Percentiles rank a stretch among this genome's conserved stretches.
These are phyloP conservation scores for Lonchura striata DNA, from an alignment of 2,113 vertebrate species.

Conservation along the genomic window DNA sequence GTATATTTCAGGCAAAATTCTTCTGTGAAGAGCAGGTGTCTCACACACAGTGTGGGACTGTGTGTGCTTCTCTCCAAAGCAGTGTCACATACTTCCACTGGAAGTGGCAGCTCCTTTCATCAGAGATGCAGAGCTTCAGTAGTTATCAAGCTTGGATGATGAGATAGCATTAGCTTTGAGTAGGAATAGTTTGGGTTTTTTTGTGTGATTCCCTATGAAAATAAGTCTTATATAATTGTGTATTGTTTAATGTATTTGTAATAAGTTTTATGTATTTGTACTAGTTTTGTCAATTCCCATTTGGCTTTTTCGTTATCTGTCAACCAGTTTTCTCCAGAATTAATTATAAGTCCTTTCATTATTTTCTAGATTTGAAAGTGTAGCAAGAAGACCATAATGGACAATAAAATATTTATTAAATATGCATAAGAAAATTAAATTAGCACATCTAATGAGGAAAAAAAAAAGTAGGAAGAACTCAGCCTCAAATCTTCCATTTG, in stretches of 20 bases:
- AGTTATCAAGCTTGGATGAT: background rate
- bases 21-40: background rate
- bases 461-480: background rate
- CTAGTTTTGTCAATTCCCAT: background rate
- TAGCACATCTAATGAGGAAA: background rate
- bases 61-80: background rate
- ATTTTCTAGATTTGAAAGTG: background rate
- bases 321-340: background rate
- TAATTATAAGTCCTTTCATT: background rate
- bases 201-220: background rate
- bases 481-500: background rate
- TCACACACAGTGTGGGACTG: background rate
- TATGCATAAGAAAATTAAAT: background rate
- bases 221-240: background rate
- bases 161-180: background rate
- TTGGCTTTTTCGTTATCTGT: background rate
- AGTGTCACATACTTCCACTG: background rate
- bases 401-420: background rate
- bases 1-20: background rate
- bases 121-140: background rate
- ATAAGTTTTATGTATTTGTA: background rate
- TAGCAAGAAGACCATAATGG: background rate
- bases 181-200: background rate
- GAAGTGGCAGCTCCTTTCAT: background rate
- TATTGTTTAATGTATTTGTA: too few relatives aligned